Percentiles rank a stretch among this genome's conserved stretches.
These are phyloP conservation scores for Laticauda laticaudata DNA, from an alignment of 2,113 vertebrate species.

Conservation along the genomic window DNA sequence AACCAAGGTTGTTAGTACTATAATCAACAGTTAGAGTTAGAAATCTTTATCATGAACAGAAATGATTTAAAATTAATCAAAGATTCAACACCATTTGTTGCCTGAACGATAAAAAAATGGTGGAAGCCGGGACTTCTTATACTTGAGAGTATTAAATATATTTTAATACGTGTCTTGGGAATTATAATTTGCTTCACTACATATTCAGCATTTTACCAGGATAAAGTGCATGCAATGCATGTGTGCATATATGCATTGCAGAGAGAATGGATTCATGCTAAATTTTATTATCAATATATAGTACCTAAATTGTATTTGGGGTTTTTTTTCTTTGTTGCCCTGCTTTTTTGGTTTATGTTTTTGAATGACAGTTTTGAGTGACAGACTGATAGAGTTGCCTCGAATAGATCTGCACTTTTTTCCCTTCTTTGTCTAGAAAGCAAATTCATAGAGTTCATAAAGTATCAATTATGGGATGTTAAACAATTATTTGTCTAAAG, in stretches of 20 bases:
- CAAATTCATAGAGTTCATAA: background rate
- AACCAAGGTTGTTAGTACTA: background rate
- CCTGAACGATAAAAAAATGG: background rate
- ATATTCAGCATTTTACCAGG: background rate
- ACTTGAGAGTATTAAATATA: background rate
- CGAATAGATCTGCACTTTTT: background rate
- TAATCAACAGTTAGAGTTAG: background rate
- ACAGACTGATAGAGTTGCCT: slow-evolving; percentile 3
- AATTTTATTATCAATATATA: background rate
- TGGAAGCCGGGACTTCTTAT: background rate
- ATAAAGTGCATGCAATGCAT: slow-evolving; percentile 2
- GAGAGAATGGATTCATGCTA: background rate
- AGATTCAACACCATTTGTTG: slow-evolving; percentile 22
- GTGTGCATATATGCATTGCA: background rate
- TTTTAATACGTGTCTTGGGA: slow-evolving; percentile 20
- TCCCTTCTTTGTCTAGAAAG: background rate
- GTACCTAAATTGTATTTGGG: background rate
- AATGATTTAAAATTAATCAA: slow-evolving; percentile 41
- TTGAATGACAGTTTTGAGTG: background rate
- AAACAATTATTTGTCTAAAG: background rate
- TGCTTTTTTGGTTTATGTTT: background rate
- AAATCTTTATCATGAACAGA: slow-evolving; percentile 15
- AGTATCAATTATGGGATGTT: background rate
- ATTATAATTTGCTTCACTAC: slow-evolving; percentile 19
- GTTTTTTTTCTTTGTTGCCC: background rate